phyloP scores from a whole-genome alignment of 2,797 vertebrate genomes.

The Jordanella pulchra region DNA sequence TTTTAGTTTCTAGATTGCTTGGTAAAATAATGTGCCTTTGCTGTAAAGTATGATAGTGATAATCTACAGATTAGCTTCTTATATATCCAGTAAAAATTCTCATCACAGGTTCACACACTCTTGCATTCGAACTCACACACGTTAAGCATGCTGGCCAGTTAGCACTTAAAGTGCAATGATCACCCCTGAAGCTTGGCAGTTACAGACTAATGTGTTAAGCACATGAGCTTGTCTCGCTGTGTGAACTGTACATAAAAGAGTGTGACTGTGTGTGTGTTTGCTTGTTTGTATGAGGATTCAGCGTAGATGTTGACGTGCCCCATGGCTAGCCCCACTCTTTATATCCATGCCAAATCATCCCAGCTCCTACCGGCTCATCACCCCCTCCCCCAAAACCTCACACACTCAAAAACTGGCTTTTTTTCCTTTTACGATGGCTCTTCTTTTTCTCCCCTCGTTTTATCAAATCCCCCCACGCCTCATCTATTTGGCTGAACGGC shows the following conservation, averaged over 20 bases:
- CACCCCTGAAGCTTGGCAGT: slow-evolving; percentile 13
- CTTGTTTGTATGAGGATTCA: slow-evolving; percentile 28
- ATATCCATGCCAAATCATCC: slow-evolving; percentile 47
- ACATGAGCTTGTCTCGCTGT: neutral
- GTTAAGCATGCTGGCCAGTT: slow-evolving; percentile 8
- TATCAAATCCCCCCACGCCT: slow-evolving; percentile 13
- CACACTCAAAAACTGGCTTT: neutral
- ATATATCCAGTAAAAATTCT: slow-evolving; percentile 1
- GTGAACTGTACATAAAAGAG: neutral
- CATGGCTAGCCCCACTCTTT: slow-evolving; percentile 31
- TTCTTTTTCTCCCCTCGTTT: neutral
- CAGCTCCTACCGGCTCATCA: slow-evolving; percentile 41
- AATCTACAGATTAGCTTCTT: neutral
- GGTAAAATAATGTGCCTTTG: neutral
- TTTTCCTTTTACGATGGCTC: slow-evolving; percentile 5
- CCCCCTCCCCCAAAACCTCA: slow-evolving; percentile 12
- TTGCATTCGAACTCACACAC: neutral
- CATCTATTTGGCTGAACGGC: slow-evolving; percentile 15
- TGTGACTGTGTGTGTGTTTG: neutral
- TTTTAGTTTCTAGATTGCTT: neutral
- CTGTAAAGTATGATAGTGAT: neutral
- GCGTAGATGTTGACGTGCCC: slow-evolving; percentile 31
- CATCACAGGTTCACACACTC: neutral
- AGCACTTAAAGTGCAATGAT: slow-evolving; percentile 10
- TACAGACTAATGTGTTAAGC: slow-evolving; percentile 16